Conservation (phyloP, 2,113 vertebrate species). For the Mus spicilegus region DNA sequence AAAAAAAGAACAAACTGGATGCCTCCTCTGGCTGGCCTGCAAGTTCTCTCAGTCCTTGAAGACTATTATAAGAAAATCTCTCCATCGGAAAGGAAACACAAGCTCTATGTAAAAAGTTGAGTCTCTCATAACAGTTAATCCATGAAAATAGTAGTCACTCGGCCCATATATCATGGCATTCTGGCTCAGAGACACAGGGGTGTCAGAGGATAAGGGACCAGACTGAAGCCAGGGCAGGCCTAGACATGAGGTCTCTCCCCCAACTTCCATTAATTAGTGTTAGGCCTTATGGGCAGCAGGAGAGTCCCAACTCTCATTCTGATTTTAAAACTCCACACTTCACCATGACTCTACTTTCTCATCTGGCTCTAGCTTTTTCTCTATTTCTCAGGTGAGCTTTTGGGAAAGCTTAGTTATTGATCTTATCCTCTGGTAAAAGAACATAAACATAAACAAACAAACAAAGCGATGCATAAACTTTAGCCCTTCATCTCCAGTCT, state of each 20-base stretch:
- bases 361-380: neutral
- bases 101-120: neutral
- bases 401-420: slow-evolving; percentile 30
- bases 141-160: neutral
- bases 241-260: neutral
- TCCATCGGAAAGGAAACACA: slow-evolving; percentile 28
- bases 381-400: slow-evolving; percentile 27
- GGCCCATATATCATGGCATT: neutral
- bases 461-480: neutral
- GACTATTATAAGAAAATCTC: neutral
- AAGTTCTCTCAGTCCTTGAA: slow-evolving; percentile 9
- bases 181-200: neutral
- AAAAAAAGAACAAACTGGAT: slow-evolving; percentile 25
- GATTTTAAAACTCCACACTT: neutral
- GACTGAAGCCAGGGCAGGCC: neutral
- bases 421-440: slow-evolving; percentile 13
- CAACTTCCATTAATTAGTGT: neutral
- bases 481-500: neutral
- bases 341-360: neutral
- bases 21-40: neutral
- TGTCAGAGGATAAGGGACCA: neutral
- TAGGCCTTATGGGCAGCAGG: neutral
- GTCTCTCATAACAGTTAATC: neutral
- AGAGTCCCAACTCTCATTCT: neutral
- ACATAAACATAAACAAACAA: neutral